Evolutionary conservation across 2,113 vertebrate genomes (phyloP).

Genomic region (Rhizomys pruinosus): DNA sequence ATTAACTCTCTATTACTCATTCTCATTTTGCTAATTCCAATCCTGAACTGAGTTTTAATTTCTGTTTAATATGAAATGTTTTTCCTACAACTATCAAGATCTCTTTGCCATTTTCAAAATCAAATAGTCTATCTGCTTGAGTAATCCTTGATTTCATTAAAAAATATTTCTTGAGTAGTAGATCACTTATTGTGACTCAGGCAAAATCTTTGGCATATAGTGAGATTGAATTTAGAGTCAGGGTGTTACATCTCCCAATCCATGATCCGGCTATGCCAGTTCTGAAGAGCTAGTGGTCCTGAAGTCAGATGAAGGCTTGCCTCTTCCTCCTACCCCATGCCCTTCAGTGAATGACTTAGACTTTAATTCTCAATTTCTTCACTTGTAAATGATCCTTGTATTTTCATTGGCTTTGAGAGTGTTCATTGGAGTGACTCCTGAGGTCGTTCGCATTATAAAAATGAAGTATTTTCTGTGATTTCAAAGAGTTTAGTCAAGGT

Average conservation of each 20-base stretch:
- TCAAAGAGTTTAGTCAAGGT: background rate
- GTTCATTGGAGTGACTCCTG: background rate
- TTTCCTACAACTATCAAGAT: background rate
- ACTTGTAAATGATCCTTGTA: background rate
- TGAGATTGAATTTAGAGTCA: background rate
- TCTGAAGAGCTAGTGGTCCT: background rate
- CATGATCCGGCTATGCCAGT: background rate
- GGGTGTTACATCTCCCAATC: background rate
- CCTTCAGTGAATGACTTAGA: background rate
- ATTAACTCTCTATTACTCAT: slow-evolving; percentile 41
- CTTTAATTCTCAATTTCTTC: background rate
- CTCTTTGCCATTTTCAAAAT: background rate
- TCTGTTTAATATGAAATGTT: background rate
- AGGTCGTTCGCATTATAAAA: background rate
- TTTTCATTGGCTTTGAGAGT: background rate
- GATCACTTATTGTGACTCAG: background rate
- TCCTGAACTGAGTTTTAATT: slow-evolving; percentile 15
- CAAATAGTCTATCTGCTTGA: slow-evolving; percentile 32
- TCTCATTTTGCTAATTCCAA: slow-evolving; percentile 22
- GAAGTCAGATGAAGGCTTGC: background rate
- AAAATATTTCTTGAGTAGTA: background rate
- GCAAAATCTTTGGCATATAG: background rate
- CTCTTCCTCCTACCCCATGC: background rate
- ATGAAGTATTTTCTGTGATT: background rate
- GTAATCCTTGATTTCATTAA: slow-evolving; percentile 34